These are phyloP conservation scores for Lapara coniferarum DNA, from an alignment of 2,888 invertebrate genomes.

Conservation along the genomic window DNA sequence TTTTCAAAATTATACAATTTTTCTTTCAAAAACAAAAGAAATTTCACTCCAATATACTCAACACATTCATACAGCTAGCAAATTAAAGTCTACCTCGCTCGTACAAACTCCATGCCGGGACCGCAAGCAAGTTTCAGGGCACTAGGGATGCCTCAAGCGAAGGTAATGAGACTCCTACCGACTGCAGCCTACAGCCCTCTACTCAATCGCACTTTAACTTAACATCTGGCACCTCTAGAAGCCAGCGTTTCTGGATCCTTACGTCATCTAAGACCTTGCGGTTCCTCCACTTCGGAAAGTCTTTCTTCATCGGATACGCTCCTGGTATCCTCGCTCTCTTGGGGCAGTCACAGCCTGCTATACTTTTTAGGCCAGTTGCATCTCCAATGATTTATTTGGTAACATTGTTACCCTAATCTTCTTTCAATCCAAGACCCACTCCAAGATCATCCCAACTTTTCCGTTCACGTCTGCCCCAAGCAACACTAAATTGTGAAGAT, in stretches of 20 bases:
- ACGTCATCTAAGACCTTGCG: background rate
- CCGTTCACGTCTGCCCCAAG: background rate
- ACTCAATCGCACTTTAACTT: slow-evolving; percentile 17
- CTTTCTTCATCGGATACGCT: background rate
- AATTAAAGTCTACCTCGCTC: slow-evolving; percentile 21
- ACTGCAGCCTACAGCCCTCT: slow-evolving; percentile 4
- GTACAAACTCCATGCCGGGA: slow-evolving; percentile 5
- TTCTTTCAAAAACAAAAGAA: slow-evolving; percentile 13
- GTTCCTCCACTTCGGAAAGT: background rate
- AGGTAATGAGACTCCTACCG: background rate
- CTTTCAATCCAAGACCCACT: no score
- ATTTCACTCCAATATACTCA: slow-evolving; percentile 7
- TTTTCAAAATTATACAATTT: background rate
- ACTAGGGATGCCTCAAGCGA: slow-evolving; percentile 1
- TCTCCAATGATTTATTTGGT: background rate
- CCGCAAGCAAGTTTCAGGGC: background rate
- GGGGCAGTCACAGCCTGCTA: slow-evolving; percentile 4
- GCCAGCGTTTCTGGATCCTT: slow-evolving; percentile 12
- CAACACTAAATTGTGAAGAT: background rate
- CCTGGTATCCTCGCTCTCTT: background rate
- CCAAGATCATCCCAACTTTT: background rate
- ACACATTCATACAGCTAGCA: slow-evolving; percentile 15
- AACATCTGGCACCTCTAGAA: background rate
- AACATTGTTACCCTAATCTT: background rate
- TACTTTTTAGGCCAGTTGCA: background rate